phyloP scores from a whole-genome alignment of 2,113 vertebrate genomes.

The Cinclus cinclus region DNA sequence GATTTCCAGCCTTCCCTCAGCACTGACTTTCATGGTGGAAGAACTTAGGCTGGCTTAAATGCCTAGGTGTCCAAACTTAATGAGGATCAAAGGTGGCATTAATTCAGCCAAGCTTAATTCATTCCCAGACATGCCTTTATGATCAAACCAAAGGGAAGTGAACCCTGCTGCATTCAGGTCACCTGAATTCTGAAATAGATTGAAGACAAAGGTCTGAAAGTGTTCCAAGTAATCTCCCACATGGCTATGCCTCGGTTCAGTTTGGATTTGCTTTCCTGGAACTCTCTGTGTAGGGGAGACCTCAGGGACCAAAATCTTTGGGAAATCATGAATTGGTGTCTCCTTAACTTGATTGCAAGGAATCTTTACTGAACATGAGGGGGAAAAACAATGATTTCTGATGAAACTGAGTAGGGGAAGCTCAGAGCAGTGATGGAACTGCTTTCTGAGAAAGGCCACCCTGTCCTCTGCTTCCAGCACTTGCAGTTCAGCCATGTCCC shows the following conservation, averaged over 20 bases:
- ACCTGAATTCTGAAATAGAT: not conserved
- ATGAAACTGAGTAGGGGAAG: not conserved
- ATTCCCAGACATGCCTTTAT: not conserved
- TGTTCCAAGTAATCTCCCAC: not conserved
- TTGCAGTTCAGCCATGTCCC: not conserved
- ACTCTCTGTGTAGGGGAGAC: not conserved
- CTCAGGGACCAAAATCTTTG: not conserved
- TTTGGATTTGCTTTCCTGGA: not conserved
- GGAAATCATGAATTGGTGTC: not conserved
- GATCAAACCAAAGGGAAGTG: not conserved
- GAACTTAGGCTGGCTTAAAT: not conserved
- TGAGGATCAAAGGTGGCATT: not conserved
- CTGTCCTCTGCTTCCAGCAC: not conserved
- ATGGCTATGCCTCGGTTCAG: rapidly evolving
- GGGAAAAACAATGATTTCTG: not conserved
- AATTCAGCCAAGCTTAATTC: not conserved
- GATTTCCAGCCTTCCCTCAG: not conserved
- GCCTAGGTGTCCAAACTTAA: not conserved
- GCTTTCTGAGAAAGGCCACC: not conserved
- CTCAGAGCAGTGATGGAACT: not conserved
- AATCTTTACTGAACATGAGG: not conserved
- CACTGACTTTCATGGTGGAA: rapidly evolving
- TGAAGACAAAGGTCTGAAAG: not conserved
- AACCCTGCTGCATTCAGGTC: not conserved
- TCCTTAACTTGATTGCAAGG: not conserved